A percentile compares a stretch with the other conserved stretches of the same genome.
phyloP scores from a whole-genome alignment of 2,888 invertebrate genomes.

The Mythimna vitellina region DNA sequence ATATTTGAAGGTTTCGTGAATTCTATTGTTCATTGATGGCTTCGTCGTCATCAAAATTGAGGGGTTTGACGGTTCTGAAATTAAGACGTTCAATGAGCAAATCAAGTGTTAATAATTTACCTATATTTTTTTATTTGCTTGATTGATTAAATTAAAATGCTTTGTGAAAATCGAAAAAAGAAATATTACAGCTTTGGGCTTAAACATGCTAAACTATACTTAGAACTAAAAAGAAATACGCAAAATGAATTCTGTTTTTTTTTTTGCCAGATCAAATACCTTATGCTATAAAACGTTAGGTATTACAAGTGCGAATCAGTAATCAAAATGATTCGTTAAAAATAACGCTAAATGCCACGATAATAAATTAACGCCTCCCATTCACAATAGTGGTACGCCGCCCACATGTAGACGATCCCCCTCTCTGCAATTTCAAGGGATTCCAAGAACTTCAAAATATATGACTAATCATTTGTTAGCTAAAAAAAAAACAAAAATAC shows the following conservation, averaged over 20 bases:
- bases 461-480: slow-evolving; percentile 66
- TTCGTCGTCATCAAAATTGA: not conserved
- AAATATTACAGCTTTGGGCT: not conserved
- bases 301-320: slow-evolving; percentile 53
- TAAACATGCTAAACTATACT: not conserved
- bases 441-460: slow-evolving; percentile 77
- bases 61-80: not conserved
- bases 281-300: slow-evolving; percentile 27
- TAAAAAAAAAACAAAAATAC: slow-evolving; percentile 53
- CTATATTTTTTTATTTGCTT: no score
- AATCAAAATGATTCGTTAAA: slow-evolving; percentile 66
- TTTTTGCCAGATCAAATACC: not conserved
- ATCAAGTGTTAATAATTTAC: not conserved
- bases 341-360: slow-evolving; percentile 71
- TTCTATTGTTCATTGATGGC: slow-evolving; percentile 11
- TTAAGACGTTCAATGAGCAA: not conserved
- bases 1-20: not conserved
- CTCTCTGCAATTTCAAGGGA: slow-evolving; percentile 78
- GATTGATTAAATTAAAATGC: no score
- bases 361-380: slow-evolving; percentile 88
- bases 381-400: slow-evolving; percentile 78
- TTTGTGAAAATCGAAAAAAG: not conserved
- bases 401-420: slow-evolving; percentile 83
- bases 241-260: not conserved
- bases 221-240: no score